Evolutionary conservation across 2,888 invertebrate genomes (phyloP), one percentile per base, ranked within the genome.

Genomic region (Omphaloscelis lunosa): DNA sequence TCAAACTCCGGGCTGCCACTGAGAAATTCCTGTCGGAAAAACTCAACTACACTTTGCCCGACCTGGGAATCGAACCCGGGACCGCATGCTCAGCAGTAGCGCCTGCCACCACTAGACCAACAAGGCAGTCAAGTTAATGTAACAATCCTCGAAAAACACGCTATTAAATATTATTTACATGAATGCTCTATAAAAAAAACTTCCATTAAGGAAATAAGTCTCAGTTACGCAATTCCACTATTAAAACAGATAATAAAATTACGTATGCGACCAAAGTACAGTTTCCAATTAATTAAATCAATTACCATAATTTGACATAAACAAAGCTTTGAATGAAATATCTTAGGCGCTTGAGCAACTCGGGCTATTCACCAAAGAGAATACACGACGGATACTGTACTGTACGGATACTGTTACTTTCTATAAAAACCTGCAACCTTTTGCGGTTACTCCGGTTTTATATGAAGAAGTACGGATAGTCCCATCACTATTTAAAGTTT

Each of bases 321-420:
- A 82, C 83, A 82, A 82, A 72, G 83, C 75, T 78, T 72, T 75
- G 51, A 86, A 86, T 78, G 83, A 74, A 83, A 71, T 77, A 72
- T 41, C 77, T 76, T n/a, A 48, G 2, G n/a, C n/a, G 62, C 73
- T 77, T 72, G n/a, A 69, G 77, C 68, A 86, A 83, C 68, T 69
- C 68, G 58, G 70, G 51, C 58, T 67, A 67, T 85, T 68, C 72
- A 77, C 73, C 77, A 61, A 78, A 78, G 68, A 72, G 65, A 62
- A 71, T 71, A 70, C 63, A 48, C 71, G 20, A 58, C 34, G 59
- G 58, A n/a, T 34, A 73, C 83, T 86, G 78, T 86, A 73, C 83
- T 86, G 78, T 86, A 58, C 34, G 59, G 58, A n/a, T 34, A 73
- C 83, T 86, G 78, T 86, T 86, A 86, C 86, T 84, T 84, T 84